Evolutionary conservation across 37 sponge, comb jelly and placozoan genomes (phyloP).

Genomic region (Dysidea cf. avara): DNA sequence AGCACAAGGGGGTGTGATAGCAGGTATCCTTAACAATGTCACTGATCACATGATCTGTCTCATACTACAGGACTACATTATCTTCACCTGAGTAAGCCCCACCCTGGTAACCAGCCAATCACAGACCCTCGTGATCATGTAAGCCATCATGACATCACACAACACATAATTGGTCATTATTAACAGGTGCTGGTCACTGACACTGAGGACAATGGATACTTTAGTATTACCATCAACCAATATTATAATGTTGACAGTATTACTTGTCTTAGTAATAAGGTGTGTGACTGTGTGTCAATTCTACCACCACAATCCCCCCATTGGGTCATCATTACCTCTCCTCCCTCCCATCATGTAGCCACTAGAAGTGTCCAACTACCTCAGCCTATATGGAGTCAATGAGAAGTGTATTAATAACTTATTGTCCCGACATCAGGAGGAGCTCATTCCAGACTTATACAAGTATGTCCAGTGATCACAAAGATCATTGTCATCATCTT

Average conservation of each 20-base stretch:
- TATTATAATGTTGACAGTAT: constrained; percentile 68
- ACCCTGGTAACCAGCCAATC: constrained; percentile 1
- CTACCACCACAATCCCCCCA: constrained; percentile 9
- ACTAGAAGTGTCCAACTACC: constrained; percentile 66
- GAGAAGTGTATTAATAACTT: constrained; percentile 94
- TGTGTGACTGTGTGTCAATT: constrained; percentile 17
- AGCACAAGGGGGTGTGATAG: constrained; percentile 4
- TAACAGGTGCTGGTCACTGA: constrained; percentile 55
- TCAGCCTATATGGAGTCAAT: constrained; percentile 83
- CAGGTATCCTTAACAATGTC: constrained; percentile 14
- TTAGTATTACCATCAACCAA: constrained; percentile 67
- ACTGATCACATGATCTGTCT: neutral
- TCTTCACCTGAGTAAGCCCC: constrained; percentile 59
- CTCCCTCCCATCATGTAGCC: constrained; percentile 25
- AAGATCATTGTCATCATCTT: neutral
- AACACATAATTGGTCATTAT: constrained; percentile 3
- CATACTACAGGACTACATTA: constrained; percentile 62
- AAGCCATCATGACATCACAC: neutral
- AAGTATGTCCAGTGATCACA: constrained; percentile 8
- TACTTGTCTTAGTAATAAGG: constrained; percentile 64
- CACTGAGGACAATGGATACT: constrained; percentile 58
- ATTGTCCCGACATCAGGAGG: constrained; percentile 45
- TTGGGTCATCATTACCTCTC: neutral
- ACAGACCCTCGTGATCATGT: no score
- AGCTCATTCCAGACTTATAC: constrained; percentile 69